Conservation (phyloP, 2,888 invertebrate genomes). For the Drosophila emarginata region DNA sequence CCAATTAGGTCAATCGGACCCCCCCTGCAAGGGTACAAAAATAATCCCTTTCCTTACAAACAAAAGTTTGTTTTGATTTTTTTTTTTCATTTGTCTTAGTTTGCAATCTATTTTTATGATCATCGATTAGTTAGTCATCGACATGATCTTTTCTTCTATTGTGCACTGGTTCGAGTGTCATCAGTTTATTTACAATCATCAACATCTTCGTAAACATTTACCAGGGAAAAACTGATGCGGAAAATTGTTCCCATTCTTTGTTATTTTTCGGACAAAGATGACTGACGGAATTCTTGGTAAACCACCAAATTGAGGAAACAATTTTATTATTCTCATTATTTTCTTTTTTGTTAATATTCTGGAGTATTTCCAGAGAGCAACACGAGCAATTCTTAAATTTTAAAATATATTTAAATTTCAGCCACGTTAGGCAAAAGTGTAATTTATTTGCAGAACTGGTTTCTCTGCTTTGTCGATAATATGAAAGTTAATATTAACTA, state of each 20-base stretch:
- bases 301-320: constrained; percentile 50
- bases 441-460: constrained; percentile 11
- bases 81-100: not conserved
- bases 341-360: not conserved
- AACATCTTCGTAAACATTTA: constrained; percentile 41
- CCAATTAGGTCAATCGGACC: too few species aligned
- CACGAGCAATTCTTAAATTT: not conserved
- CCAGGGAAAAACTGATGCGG: constrained; percentile 36
- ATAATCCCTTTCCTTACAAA: not conserved
- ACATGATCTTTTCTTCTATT: constrained; percentile 13
- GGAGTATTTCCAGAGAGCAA: not conserved
- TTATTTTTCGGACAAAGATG: constrained; percentile 28
- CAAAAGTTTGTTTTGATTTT: not conserved
- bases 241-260: constrained; percentile 46
- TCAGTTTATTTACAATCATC: constrained; percentile 62
- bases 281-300: not conserved
- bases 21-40: not conserved
- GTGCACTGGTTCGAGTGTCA: constrained; percentile 37
- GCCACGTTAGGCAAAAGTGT: not conserved
- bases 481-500: constrained; percentile 21
- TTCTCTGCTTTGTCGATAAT: constrained; percentile 2
- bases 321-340: constrained; percentile 6
- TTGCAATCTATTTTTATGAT: constrained; percentile 18
- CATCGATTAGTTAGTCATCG: constrained; percentile 53
- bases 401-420: not conserved